Percentiles rank a stretch among this genome's conserved stretches.
These are phyloP conservation scores for Andricus grossulariae DNA, from an alignment of 1,140 invertebrate species.

Conservation along the genomic window DNA sequence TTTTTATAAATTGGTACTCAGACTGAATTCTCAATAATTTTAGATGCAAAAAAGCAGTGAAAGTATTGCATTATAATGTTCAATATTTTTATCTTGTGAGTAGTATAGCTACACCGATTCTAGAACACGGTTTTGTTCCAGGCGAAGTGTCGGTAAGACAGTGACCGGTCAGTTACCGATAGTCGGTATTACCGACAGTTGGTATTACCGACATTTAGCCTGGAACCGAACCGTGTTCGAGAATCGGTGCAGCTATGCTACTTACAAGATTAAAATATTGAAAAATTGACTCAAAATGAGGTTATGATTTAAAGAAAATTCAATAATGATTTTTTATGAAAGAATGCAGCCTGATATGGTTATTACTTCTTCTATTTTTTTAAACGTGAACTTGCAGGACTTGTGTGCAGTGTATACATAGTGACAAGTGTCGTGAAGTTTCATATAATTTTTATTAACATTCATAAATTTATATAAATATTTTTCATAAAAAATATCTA, in stretches of 20 bases:
- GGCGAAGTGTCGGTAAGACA: too few relatives aligned
- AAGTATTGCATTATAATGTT: not conserved
- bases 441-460: constrained; percentile 4
- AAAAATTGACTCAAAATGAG: not conserved
- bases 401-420: not conserved
- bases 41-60: not conserved
- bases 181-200: too few relatives aligned
- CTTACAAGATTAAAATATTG: not conserved
- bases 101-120: too few relatives aligned
- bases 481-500: constrained; percentile 37
- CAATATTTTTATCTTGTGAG: too few relatives aligned
- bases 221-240: too few relatives aligned
- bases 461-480: constrained; percentile 21
- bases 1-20: not conserved
- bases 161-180: too few relatives aligned
- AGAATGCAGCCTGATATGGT: constrained; percentile 15
- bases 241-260: not conserved
- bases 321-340: not conserved
- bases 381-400: not conserved
- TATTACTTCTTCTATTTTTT: not conserved
- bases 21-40: constrained; percentile 13
- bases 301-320: not conserved
- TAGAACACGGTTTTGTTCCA: too few relatives aligned
- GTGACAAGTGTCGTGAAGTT: not conserved
- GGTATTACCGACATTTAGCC: too few relatives aligned